These are phyloP conservation scores for Brenthis ino DNA, from an alignment of 2,888 invertebrate genomes.

Conservation along the genomic window DNA sequence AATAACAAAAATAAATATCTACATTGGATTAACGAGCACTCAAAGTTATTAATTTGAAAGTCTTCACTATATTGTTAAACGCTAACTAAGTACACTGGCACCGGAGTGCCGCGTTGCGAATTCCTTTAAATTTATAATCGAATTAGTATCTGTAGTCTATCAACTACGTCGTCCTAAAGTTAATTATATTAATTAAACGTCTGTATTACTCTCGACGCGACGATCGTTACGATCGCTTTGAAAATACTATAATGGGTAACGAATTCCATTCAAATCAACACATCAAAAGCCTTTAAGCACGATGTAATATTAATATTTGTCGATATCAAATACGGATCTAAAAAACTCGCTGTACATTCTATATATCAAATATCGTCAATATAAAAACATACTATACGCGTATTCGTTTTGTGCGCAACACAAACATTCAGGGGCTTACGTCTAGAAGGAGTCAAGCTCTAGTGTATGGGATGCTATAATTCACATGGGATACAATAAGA, in stretches of 20 bases:
- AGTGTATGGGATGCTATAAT: conserved; percentile 52
- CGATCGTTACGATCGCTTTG: conserved; percentile 44
- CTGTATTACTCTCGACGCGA: conserved; percentile 43
- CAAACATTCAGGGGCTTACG: conserved; percentile 52
- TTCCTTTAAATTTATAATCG: conserved; percentile 27
- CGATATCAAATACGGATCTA: conserved; percentile 45
- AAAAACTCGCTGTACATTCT: conserved; percentile 55
- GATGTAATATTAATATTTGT: conserved; percentile 35
- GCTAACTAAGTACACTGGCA: conserved; percentile 79
- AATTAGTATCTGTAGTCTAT: conserved; percentile 41
- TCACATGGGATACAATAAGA: conserved; percentile 44
- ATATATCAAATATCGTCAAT: conserved; percentile 49
- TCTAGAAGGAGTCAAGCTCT: conserved; percentile 60
- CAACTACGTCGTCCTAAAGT: conserved; percentile 47
- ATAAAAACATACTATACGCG: conserved; percentile 37
- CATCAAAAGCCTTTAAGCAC: conserved; percentile 66
- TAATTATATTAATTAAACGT: conserved; percentile 55
- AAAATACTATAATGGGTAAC: conserved; percentile 62
- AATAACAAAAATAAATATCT: conserved; percentile 83
- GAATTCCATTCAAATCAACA: conserved; percentile 58
- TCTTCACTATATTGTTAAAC: conserved; percentile 71
- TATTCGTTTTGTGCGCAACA: conserved; percentile 65
- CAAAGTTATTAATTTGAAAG: conserved; percentile 69
- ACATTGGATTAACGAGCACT: conserved; percentile 79
- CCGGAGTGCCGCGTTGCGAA: conserved; percentile 43